phyloP scores from a whole-genome alignment of 2,888 invertebrate species.

The Liposcelis brunnea region DNA sequence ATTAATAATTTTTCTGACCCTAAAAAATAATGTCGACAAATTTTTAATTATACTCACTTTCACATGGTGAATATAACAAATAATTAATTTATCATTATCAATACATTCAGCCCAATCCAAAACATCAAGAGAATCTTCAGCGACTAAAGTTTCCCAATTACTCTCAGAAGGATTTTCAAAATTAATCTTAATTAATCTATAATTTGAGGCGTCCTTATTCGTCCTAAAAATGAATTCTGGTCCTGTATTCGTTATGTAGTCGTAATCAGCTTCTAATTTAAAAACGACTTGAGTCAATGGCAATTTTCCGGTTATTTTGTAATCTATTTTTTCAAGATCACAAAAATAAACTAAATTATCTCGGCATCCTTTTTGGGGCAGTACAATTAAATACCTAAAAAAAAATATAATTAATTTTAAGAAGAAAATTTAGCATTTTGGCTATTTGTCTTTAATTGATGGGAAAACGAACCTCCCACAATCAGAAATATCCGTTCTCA shows the following conservation, averaged over 20 bases:
- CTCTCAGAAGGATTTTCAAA: conserved; percentile 49
- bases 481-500: conserved; percentile 64
- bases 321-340: conserved; percentile 41
- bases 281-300: conserved; percentile 64
- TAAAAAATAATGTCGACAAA: neutral
- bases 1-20: neutral
- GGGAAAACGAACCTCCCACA: conserved; percentile 44
- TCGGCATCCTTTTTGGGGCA: conserved; percentile 72
- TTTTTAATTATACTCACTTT: neutral
- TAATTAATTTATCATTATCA: conserved; percentile 64
- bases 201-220: conserved; percentile 86
- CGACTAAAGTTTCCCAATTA: conserved; percentile 68
- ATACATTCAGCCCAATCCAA: conserved; percentile 79
- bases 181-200: conserved; percentile 71
- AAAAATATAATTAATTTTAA: neutral
- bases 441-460: too few relatives aligned
- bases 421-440: neutral
- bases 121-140: conserved; percentile 72
- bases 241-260: conserved; percentile 83
- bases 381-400: conserved; percentile 57
- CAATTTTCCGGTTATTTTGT: conserved; percentile 44
- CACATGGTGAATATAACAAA: conserved; percentile 85
- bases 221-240: conserved; percentile 72
- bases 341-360: conserved; percentile 81
- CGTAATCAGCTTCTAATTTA: conserved; percentile 85